Percentiles rank a stretch among this genome's conserved stretches.
Evolutionary conservation across 2,113 vertebrate genomes (phyloP).

Genomic region (Uria lomvia): DNA sequence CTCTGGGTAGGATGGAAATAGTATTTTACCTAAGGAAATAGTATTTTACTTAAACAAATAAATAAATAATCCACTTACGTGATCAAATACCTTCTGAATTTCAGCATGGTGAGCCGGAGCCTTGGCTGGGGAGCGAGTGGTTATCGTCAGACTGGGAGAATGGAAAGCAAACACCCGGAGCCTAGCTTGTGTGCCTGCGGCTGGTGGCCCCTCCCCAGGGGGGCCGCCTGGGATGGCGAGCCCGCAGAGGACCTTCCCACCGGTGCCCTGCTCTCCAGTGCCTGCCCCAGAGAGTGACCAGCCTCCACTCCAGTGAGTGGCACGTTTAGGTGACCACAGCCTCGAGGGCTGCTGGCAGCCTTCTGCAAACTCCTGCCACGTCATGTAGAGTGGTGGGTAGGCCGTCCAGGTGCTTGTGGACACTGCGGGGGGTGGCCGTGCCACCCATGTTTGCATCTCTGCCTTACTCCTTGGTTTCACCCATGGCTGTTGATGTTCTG

Average conservation of each 20-base stretch:
- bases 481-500: neutral
- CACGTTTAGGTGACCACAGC: fast-evolving
- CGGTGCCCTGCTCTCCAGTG: neutral
- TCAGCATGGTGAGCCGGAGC: conserved; percentile 56
- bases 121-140: neutral
- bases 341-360: neutral
- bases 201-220: neutral
- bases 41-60: neutral
- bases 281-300: neutral
- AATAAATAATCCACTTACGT: conserved; percentile 11
- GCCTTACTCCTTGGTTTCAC: neutral
- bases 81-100: conserved; percentile 31
- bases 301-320: neutral
- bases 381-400: fast-evolving
- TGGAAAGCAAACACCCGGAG: conserved; percentile 16
- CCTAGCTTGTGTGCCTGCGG: neutral
- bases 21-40: neutral
- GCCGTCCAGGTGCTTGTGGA: fast-evolving
- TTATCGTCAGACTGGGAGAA: neutral
- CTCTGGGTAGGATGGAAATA: neutral
- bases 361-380: neutral
- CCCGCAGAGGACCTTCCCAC: neutral
- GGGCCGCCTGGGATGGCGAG: neutral
- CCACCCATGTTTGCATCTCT: neutral
- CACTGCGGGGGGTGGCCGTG: fast-evolving